These are phyloP conservation scores for Bombycilla garrulus DNA, from an alignment of 2,113 vertebrate genomes.

Conservation along the genomic window DNA sequence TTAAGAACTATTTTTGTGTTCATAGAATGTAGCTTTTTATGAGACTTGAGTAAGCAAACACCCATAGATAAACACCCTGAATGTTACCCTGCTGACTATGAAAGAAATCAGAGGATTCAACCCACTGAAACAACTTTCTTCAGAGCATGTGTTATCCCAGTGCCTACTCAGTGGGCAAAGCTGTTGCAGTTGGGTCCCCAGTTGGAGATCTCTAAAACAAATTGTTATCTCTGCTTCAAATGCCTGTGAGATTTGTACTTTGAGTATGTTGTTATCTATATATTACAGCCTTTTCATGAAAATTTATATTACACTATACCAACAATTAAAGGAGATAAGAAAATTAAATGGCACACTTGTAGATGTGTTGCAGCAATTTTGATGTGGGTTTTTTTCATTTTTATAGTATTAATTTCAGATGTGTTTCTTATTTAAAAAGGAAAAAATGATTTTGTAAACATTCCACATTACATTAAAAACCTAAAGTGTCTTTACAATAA, in stretches of 20 bases:
- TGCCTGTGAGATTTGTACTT: not conserved
- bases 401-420: not conserved
- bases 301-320: not conserved
- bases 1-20: not conserved
- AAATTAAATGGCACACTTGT: not conserved
- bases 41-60: not conserved
- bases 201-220: not conserved
- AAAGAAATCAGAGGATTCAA: not conserved
- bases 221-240: not conserved
- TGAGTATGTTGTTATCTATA: not conserved
- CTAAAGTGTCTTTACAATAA: not conserved
- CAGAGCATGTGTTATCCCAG: not conserved
- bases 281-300: not conserved
- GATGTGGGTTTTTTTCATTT: not conserved
- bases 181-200: not conserved
- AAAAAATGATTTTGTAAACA: not conserved
- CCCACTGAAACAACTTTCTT: not conserved
- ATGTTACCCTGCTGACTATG: not conserved
- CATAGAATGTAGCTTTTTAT: not conserved
- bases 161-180: not conserved
- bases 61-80: not conserved
- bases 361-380: not conserved
- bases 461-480: not conserved
- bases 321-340: not conserved
- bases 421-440: not conserved